Conservation (phyloP, 2,797 vertebrate species). For the Siniperca scherzeri region DNA sequence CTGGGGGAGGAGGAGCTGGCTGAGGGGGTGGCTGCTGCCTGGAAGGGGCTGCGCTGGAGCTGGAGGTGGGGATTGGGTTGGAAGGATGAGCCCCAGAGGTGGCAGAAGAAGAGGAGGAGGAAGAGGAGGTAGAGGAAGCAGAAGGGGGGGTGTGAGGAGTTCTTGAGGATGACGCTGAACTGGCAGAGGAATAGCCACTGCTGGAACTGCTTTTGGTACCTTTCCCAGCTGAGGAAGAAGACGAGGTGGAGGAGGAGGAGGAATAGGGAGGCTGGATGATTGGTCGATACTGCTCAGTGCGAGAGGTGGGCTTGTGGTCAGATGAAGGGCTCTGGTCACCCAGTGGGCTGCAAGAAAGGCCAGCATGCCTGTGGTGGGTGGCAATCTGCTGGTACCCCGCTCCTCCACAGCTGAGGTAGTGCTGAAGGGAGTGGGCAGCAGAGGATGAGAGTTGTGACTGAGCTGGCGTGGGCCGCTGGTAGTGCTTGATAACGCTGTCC, state of each 20-base stretch:
- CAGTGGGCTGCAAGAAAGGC: slow-evolving; percentile 93
- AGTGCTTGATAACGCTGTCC: slow-evolving; percentile 97
- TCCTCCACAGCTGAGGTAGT: slow-evolving; percentile 94
- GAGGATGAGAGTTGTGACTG: slow-evolving; percentile 91
- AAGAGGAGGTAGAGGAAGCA: slow-evolving; percentile 88
- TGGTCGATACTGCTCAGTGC: slow-evolving; percentile 90
- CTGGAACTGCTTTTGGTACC: slow-evolving; percentile 88
- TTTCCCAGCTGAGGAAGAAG: slow-evolving; percentile 84
- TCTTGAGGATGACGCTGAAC: slow-evolving; percentile 86
- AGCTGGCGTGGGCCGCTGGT: slow-evolving; percentile 91
- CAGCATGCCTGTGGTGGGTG: slow-evolving; percentile 88
- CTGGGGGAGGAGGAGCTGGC: slow-evolving; percentile 87
- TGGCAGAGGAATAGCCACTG: slow-evolving; percentile 91
- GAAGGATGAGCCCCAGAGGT: slow-evolving; percentile 88
- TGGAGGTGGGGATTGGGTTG: slow-evolving; percentile 84
- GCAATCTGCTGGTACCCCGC: slow-evolving; percentile 93
- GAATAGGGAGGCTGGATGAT: slow-evolving; percentile 93
- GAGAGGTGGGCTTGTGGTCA: slow-evolving; percentile 81
- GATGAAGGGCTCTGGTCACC: slow-evolving; percentile 92
- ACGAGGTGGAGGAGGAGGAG: slow-evolving; percentile 83
- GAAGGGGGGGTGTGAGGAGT: slow-evolving; percentile 90
- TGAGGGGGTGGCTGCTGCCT: slow-evolving; percentile 87
- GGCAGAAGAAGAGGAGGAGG: slow-evolving; percentile 90
- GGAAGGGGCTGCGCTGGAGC: slow-evolving; percentile 87
- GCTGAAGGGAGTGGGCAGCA: slow-evolving; percentile 93